Base-by-base conservation (phyloP, 2,888 invertebrate species). In the Stenoptilia bipunctidactyla region DNA sequence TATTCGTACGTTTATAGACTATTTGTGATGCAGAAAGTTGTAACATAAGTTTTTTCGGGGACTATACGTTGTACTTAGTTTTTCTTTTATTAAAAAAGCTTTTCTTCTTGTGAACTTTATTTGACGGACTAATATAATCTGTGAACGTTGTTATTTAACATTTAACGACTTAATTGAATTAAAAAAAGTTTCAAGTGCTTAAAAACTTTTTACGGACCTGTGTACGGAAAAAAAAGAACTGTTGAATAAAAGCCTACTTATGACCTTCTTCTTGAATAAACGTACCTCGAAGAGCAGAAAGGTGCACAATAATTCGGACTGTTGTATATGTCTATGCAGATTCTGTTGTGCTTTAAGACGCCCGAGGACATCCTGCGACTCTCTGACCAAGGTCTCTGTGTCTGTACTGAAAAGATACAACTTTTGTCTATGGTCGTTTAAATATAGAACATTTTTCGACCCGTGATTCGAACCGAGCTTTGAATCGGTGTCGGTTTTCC, bases 371-470 rank as follows among this genome's bases (percentile, higher is more conserved):
- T 64, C 64, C 4, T 70, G 76, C 38, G 79, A 76, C 15, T 73
- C 82, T 0, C 48, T 76, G 4, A 72, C 61, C 20, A 79, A 75
- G 59, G 83, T 83, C 1, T 63, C 76, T 0, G 70, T 70, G 0
- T 55, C 64, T 30, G 83, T 82, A 1, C 51, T 83, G 20, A 80
- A 82, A 58, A 51, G 74, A 53, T 83, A 83, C 57, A 82, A 72
- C 53, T 83, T 66, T 56, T 82, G 83, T 55, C 67, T 83, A 20
- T 72, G 70, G 61, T 73, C 77, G 15, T 82, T 82, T 48, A 83
- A 82, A 49, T 83, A 77, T 50, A 74, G 66, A 69, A 13, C 5
- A 33, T 58, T 66, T 39, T 62, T 57, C 51, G 66, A 68, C 46
- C 60, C 58, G 9, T 30, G 30, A 30, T n/a, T n/a, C 30, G 30